Conservation (phyloP, 2,797 vertebrate species). For the Notolepis coatsorum region DNA sequence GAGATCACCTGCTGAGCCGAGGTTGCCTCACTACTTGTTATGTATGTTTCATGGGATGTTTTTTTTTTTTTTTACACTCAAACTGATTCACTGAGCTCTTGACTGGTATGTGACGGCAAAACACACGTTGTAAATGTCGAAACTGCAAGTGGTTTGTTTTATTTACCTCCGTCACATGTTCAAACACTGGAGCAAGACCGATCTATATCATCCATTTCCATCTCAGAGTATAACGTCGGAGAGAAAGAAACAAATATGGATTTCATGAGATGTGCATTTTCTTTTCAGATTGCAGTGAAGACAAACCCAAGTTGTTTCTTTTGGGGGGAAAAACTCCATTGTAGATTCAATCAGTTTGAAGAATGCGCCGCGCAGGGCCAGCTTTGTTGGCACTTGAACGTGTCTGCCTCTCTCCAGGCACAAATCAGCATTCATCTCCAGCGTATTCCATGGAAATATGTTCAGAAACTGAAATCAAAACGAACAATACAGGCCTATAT, state of each 20-base stretch:
- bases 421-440: conserved; percentile 52
- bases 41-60: conserved; percentile 1
- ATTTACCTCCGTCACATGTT: neutral
- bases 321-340: conserved; percentile 18
- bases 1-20: neutral
- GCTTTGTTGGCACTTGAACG: conserved; percentile 49
- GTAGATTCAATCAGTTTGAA: neutral
- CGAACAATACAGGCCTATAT: conserved; percentile 45
- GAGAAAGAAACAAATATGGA: too few relatives aligned
- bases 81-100: neutral
- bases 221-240: too few relatives aligned
- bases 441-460: conserved; percentile 43
- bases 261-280: too few relatives aligned
- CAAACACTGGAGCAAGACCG: conserved; percentile 3
- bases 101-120: neutral
- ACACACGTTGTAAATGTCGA: neutral
- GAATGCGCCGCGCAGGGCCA: conserved; percentile 28
- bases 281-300: too few relatives aligned
- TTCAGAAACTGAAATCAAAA: conserved; percentile 51
- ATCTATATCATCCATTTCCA: too few relatives aligned
- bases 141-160: conserved; percentile 17
- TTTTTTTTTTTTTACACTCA: neutral
- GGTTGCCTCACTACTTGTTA: too few relatives aligned
- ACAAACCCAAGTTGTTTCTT: too few relatives aligned
- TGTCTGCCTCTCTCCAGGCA: conserved; percentile 31